phyloP scores from a whole-genome alignment of 2,797 vertebrate genomes.

The Tenualosa ilisha region DNA sequence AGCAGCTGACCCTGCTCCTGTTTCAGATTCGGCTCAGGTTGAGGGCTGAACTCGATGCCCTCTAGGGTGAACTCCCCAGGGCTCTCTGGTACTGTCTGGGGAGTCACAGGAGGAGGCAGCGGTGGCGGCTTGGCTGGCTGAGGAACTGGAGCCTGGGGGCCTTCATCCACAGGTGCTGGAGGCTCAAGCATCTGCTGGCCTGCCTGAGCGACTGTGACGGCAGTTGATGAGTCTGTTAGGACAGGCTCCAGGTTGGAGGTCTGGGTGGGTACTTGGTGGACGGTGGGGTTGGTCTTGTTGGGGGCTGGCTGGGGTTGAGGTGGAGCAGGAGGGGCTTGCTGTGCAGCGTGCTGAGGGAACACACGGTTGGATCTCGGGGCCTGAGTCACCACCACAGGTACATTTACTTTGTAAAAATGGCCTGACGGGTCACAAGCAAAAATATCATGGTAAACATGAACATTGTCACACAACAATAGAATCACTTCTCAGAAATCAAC shows the following conservation, averaged over 20 bases:
- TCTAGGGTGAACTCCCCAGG: constrained; percentile 52
- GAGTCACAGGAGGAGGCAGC: constrained; percentile 27
- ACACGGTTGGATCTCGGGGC: constrained; percentile 71
- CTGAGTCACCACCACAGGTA: constrained; percentile 91
- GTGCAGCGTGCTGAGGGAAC: constrained; percentile 59
- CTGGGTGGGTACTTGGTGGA: neutral
- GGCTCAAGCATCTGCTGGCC: constrained; percentile 31
- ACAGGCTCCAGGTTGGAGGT: neutral
- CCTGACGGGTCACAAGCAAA: constrained; percentile 66
- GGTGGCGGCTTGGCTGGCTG: constrained; percentile 50
- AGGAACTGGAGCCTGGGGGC: constrained; percentile 24
- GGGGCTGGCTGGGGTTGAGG: constrained; percentile 42
- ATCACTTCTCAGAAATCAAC: neutral
- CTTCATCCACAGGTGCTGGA: constrained; percentile 33
- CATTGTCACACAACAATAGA: neutral
- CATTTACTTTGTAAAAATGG: constrained; percentile 91
- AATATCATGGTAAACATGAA: neutral
- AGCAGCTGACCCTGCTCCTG: constrained; percentile 46
- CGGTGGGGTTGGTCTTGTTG: neutral
- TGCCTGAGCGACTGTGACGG: neutral
- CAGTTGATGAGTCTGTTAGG: neutral
- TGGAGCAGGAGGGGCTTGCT: constrained; percentile 31
- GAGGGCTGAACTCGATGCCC: constrained; percentile 66
- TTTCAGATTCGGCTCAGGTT: constrained; percentile 54
- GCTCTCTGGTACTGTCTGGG: constrained; percentile 43